These are phyloP conservation scores for Notothenia rossii DNA, from an alignment of 2,113 vertebrate species.

Conservation along the genomic window DNA sequence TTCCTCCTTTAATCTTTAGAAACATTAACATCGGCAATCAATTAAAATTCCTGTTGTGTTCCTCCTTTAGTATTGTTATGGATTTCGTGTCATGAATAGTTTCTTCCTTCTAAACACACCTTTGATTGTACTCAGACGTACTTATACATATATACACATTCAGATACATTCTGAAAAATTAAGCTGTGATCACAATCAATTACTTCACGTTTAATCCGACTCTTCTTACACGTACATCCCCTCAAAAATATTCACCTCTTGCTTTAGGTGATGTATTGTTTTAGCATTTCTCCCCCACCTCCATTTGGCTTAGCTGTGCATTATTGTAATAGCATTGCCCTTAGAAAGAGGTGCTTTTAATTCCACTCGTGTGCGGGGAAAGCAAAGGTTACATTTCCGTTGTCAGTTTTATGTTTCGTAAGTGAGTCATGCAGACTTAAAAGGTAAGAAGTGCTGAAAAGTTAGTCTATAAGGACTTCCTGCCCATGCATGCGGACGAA, in stretches of 20 bases:
- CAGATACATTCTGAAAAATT: not conserved
- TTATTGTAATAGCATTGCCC: conserved; percentile 44
- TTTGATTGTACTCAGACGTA: not conserved
- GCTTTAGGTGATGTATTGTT: conserved; percentile 37
- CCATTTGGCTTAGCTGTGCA: conserved; percentile 35
- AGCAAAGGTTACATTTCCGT: conserved; percentile 32
- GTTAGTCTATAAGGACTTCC: not conserved
- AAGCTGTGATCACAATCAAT: not conserved
- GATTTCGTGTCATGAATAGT: not conserved
- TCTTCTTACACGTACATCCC: conserved; percentile 7
- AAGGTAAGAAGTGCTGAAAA: not conserved
- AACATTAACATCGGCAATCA: too few relatives aligned
- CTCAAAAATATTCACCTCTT: not conserved
- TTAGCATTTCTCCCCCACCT: not conserved
- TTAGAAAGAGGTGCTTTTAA: conserved; percentile 42
- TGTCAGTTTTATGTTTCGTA: conserved; percentile 41
- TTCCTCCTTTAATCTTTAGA: not conserved
- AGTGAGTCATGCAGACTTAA: conserved; percentile 27
- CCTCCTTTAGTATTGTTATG: not conserved
- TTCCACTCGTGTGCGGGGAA: conserved; percentile 26
- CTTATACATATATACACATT: not conserved
- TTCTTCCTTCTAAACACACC: not conserved
- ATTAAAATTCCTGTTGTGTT: not conserved
- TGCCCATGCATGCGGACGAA: not conserved
- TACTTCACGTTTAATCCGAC: conserved; percentile 1